phyloP scores from a whole-genome alignment of 1,140 invertebrate species.

The Phymorhynchus buccinoides region DNA sequence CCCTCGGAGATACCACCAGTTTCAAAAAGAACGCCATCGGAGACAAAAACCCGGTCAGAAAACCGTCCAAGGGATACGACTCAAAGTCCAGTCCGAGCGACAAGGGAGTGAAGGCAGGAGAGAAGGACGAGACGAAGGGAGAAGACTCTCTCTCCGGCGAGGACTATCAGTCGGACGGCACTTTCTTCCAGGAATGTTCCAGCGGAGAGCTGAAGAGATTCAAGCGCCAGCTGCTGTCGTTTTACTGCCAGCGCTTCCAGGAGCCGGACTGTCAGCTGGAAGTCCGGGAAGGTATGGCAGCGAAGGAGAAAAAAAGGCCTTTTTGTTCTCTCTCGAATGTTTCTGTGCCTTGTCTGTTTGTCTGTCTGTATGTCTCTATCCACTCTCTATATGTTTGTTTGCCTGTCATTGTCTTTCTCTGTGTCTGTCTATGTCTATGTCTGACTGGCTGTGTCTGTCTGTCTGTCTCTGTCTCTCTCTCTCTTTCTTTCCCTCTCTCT shows the following conservation, averaged over 20 bases:
- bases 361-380: too few relatives aligned
- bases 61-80: not conserved
- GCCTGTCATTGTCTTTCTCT: too few relatives aligned
- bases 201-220: constrained; percentile 66
- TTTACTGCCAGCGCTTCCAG: constrained; percentile 80
- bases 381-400: too few relatives aligned
- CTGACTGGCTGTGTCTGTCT: too few relatives aligned
- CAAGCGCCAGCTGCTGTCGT: constrained; percentile 83
- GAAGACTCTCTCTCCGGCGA: too few relatives aligned
- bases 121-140: not conserved
- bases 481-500: too few relatives aligned
- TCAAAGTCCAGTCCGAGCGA: not conserved
- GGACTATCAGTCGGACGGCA: constrained; percentile 25
- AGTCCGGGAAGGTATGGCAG: constrained; percentile 44
- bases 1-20: not conserved
- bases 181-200: constrained; percentile 48
- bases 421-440: too few relatives aligned
- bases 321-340: too few relatives aligned
- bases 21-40: not conserved
- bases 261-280: constrained; percentile 68
- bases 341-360: too few relatives aligned
- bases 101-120: not conserved
- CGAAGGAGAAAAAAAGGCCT: too few relatives aligned
- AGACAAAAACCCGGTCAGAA: not conserved
- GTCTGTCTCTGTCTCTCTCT: too few relatives aligned